Evolutionary conservation across 2,888 invertebrate genomes (phyloP).

Genomic region (Trisateles emortualis): DNA sequence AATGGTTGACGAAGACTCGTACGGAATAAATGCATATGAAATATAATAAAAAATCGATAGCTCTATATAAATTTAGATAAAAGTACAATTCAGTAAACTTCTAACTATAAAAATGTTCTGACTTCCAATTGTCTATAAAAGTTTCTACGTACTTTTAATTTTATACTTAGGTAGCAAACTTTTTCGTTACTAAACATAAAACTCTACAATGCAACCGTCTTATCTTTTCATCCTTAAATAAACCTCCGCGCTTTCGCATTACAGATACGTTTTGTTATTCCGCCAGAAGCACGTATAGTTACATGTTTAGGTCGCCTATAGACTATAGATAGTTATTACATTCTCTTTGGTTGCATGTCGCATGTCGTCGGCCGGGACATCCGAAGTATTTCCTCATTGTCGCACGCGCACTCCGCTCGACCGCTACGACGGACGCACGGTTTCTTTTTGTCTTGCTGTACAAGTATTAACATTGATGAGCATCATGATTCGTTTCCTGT

Average conservation of each 20-base stretch:
- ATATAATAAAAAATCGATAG: too few relatives aligned
- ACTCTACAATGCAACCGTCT: too few relatives aligned
- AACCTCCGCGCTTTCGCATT: not conserved
- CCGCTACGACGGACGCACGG: slow-evolving; percentile 17
- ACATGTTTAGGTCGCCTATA: slow-evolving; percentile 2
- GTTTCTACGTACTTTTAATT: too few relatives aligned
- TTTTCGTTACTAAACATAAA: too few relatives aligned
- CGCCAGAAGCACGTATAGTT: slow-evolving; percentile 6
- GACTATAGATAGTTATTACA: slow-evolving; percentile 11
- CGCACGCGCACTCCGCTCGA: slow-evolving; percentile 55
- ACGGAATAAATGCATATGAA: too few relatives aligned
- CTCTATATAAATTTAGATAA: too few relatives aligned
- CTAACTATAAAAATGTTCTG: too few relatives aligned
- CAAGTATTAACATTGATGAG: slow-evolving; percentile 57
- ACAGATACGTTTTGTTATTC: not conserved
- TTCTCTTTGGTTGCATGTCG: slow-evolving; percentile 23
- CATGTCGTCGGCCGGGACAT: slow-evolving; percentile 58
- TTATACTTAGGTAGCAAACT: too few relatives aligned
- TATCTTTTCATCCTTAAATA: not conserved
- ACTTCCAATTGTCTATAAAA: too few relatives aligned
- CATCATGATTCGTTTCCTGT: slow-evolving; percentile 47
- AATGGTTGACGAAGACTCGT: too few relatives aligned
- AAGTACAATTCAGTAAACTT: too few relatives aligned
- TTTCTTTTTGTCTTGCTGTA: slow-evolving; percentile 60
- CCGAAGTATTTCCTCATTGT: slow-evolving; percentile 71